phyloP scores from a whole-genome alignment of 2,888 invertebrate genomes.

The Dusona sp. region DNA sequence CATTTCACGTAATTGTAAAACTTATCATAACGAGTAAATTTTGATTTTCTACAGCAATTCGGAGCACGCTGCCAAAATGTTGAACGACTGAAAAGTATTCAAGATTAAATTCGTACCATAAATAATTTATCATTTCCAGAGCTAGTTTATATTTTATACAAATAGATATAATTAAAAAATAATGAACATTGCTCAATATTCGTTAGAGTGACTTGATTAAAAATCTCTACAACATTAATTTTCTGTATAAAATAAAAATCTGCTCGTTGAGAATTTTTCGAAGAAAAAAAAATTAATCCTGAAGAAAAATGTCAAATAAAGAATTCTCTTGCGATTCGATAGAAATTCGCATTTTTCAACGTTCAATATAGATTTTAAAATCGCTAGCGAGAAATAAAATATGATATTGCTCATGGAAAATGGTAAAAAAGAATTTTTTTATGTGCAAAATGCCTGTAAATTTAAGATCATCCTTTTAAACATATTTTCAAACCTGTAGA shows the following conservation, averaged over 20 bases:
- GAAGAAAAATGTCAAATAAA: background rate
- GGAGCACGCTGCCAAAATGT: background rate
- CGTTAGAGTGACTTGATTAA: background rate
- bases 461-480: background rate
- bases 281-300: background rate
- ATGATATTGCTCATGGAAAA: background rate
- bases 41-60: background rate
- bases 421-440: background rate
- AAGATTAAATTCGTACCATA: background rate
- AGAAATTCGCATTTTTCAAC: background rate
- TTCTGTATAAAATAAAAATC: background rate
- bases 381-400: background rate
- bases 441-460: too few relatives aligned
- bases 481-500: background rate
- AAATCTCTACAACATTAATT: background rate
- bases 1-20: background rate
- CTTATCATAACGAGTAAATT: background rate
- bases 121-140: background rate
- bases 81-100: background rate
- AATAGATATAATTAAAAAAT: background rate
- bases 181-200: constrained; percentile 1
- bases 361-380: too few relatives aligned
- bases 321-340: background rate
- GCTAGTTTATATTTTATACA: background rate
- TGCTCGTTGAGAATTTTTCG: background rate